phyloP scores from a whole-genome alignment of 2,797 vertebrate genomes.

The Trematomus bernacchii region DNA sequence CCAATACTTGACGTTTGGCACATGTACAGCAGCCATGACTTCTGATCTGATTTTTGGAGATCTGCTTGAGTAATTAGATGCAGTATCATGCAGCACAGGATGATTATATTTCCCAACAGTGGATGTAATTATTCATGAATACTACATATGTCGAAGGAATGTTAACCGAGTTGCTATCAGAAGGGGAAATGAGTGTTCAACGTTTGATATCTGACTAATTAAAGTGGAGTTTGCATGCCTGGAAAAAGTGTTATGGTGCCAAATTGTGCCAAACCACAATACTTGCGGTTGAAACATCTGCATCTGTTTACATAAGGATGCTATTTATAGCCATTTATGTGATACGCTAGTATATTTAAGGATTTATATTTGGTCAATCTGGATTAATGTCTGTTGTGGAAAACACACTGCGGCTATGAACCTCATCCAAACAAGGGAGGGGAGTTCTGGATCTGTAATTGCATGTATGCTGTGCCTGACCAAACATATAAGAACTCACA shows the following conservation, averaged over 20 bases:
- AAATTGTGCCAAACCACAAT: background rate
- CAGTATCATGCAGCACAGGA: background rate
- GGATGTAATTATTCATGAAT: background rate
- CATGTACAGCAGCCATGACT: background rate
- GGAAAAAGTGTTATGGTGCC: constrained; percentile 22
- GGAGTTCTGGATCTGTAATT: constrained; percentile 69
- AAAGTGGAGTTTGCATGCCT: constrained; percentile 19
- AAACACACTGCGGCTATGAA: constrained; percentile 75
- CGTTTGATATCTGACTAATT: constrained; percentile 24
- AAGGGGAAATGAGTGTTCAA: constrained; percentile 26
- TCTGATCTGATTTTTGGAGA: constrained; percentile 4
- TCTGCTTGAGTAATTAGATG: background rate
- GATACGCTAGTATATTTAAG: constrained; percentile 72
- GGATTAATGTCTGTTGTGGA: constrained; percentile 78
- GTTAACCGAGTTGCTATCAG: constrained; percentile 2
- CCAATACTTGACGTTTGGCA: constrained; percentile 7
- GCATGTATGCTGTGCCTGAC: constrained; percentile 72
- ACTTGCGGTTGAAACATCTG: constrained; percentile 59
- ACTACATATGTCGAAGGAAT: constrained; percentile 3
- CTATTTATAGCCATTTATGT: constrained; percentile 78
- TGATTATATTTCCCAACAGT: background rate
- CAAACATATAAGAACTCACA: constrained; percentile 71
- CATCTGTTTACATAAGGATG: constrained; percentile 62
- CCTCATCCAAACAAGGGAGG: constrained; percentile 70
- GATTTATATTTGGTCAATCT: constrained; percentile 73